phyloP scores from a whole-genome alignment of 1,140 invertebrate genomes.

The Nylanderia fulva region DNA sequence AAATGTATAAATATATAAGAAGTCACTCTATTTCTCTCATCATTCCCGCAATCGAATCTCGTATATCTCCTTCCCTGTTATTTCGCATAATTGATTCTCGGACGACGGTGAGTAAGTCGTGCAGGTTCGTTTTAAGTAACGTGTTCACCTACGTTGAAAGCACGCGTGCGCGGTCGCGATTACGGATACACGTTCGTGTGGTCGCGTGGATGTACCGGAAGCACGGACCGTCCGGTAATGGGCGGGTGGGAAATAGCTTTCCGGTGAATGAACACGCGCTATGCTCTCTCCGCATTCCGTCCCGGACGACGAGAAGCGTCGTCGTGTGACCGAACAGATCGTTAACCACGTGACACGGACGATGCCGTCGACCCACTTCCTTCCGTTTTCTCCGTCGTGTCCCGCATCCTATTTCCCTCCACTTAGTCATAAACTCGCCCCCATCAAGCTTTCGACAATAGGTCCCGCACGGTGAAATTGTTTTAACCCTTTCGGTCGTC shows the following conservation, averaged over 20 bases:
- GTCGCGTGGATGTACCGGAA: slow-evolving; percentile 25
- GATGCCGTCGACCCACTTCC: slow-evolving; percentile 58
- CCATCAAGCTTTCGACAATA: not conserved
- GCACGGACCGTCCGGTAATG: slow-evolving; percentile 65
- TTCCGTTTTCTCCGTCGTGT: slow-evolving; percentile 34
- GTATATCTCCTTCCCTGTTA: not conserved
- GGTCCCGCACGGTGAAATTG: not conserved
- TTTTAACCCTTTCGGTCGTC: not conserved
- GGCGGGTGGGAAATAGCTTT: slow-evolving; percentile 75
- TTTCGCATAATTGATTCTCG: not conserved
- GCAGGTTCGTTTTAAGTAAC: slow-evolving; percentile 11
- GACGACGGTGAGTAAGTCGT: not conserved
- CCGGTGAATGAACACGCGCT: slow-evolving; percentile 77
- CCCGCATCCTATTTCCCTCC: slow-evolving; percentile 31
- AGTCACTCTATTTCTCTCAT: not conserved
- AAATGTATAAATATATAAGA: not conserved
- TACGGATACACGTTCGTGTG: slow-evolving; percentile 26
- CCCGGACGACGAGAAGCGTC: slow-evolving; percentile 51
- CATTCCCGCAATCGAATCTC: too few relatives aligned
- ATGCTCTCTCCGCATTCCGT: slow-evolving; percentile 64
- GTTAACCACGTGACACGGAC: slow-evolving; percentile 72
- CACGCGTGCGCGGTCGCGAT: slow-evolving; percentile 38
- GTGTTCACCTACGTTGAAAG: slow-evolving; percentile 10
- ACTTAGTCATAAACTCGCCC: slow-evolving; percentile 16
- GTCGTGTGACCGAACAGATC: slow-evolving; percentile 67